Conservation (phyloP, 2,888 invertebrate genomes). For the Encarsia formosa region DNA sequence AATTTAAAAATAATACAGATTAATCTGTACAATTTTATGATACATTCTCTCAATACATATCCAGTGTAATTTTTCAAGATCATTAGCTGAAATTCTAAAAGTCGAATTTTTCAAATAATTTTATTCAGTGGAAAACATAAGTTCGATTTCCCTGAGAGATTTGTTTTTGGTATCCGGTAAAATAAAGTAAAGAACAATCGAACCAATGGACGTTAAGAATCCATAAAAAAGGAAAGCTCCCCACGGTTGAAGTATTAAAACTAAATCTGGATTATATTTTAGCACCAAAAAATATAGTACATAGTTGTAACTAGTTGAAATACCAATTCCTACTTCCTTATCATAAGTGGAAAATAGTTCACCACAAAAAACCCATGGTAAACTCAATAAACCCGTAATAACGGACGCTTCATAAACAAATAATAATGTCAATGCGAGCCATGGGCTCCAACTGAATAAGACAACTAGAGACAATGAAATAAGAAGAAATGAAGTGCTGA, state of each 20-base stretch:
- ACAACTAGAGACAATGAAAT: not conserved
- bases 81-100: too few species aligned
- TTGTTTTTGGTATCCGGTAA: slow-evolving; percentile 69
- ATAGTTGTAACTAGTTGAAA: slow-evolving; percentile 64
- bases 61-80: too few species aligned
- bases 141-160: slow-evolving; percentile 66
- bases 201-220: slow-evolving; percentile 57
- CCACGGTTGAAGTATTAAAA: slow-evolving; percentile 56
- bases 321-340: slow-evolving; percentile 64
- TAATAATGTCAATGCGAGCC: slow-evolving; percentile 50
- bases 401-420: slow-evolving; percentile 60
- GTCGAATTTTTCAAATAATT: too few species aligned
- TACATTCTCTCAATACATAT: too few species aligned
- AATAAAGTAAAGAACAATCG: slow-evolving; percentile 57
- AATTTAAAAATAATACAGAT: too few species aligned
- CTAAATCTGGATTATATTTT: slow-evolving; percentile 64
- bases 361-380: slow-evolving; percentile 74
- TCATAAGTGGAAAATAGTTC: slow-evolving; percentile 65
- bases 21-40: too few species aligned
- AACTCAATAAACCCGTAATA: slow-evolving; percentile 61
- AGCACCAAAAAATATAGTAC: slow-evolving; percentile 63
- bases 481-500: not conserved
- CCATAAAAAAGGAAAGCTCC: slow-evolving; percentile 65
- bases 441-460: not conserved
- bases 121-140: slow-evolving; percentile 52